These are phyloP conservation scores for Atta colombica DNA, from an alignment of 1,140 invertebrate species.

Conservation along the genomic window DNA sequence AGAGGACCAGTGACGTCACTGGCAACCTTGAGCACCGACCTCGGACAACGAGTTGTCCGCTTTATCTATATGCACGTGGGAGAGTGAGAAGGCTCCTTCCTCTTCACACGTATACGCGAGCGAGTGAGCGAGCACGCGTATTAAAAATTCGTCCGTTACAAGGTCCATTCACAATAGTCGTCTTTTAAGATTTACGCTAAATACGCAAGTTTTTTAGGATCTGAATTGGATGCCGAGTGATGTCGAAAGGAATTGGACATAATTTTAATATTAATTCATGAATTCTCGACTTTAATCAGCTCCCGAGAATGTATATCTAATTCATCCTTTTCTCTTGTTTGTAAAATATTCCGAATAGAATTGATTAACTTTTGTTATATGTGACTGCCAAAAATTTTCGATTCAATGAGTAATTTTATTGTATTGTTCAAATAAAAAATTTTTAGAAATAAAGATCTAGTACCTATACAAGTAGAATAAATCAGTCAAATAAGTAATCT, in stretches of 20 bases:
- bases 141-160: conserved; percentile 57
- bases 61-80: conserved; percentile 78
- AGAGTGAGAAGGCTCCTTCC: conserved; percentile 64
- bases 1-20: conserved; percentile 82
- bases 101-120: conserved; percentile 68
- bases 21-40: conserved; percentile 85
- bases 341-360: background rate
- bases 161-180: background rate
- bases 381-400: too few species aligned
- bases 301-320: background rate
- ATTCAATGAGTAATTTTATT: too few species aligned
- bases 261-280: background rate
- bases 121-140: conserved; percentile 21
- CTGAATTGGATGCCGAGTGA: background rate
- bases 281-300: background rate
- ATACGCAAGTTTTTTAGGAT: background rate
- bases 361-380: background rate
- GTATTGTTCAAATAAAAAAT: too few species aligned
- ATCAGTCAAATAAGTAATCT: too few species aligned
- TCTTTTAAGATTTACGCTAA: background rate
- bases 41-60: conserved; percentile 82
- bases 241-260: background rate
- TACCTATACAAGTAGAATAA: too few species aligned
- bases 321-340: background rate
- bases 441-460: too few species aligned